Base-by-base conservation (phyloP, 92 coral and sea anemone species). In the Virgularia gustaviana region DNA sequence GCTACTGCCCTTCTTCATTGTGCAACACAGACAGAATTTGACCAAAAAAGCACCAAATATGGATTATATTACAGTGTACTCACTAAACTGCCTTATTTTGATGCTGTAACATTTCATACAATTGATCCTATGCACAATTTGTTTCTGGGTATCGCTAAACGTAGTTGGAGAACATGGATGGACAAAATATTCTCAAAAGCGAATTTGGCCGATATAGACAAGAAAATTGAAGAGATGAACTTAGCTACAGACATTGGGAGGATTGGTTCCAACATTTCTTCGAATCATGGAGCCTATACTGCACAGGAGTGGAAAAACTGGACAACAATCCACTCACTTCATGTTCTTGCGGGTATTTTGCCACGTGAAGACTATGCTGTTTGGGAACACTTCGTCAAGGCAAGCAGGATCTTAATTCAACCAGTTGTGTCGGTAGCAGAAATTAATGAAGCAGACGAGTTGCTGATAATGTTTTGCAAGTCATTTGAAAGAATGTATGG, bases 241-340 rank as follows among this genome's bases (percentile, higher is more conserved):
- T 12, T 49, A 2, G 45, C 65, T 49, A 29, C 39, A 4, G 43
- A 51, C 20, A 29, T 31, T 24, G 65, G 41, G 8, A 13, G 41
- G 16, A n/a, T 71, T 15, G 27, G n/a, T 49, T 30, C 18, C 7
- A 71, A 58, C 63, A 51, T 71, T 51, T 34, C 16, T 22, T 53
- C 61, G 16, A 71, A 38, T 39, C 34, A 51, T 34, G 61, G 61
- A 25, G 15, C 28, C 1, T 65, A 18, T 25, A 45, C 72, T 38
- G 72, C 35, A 1, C 4, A 13, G 0, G 79, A 84, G 55, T 84
- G 88, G 88, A 84, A 80, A 38, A 79, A 79, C 66, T 79, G 85
- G 84, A 79, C 85, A 28, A 9, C 60, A 0, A 41, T 83, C 1
- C 77, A 83, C 44, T 83, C 85, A n/a, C 22, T 43, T 0, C 62